phyloP scores from a whole-genome alignment of 2,888 invertebrate species.

The Diadromus collaris region DNA sequence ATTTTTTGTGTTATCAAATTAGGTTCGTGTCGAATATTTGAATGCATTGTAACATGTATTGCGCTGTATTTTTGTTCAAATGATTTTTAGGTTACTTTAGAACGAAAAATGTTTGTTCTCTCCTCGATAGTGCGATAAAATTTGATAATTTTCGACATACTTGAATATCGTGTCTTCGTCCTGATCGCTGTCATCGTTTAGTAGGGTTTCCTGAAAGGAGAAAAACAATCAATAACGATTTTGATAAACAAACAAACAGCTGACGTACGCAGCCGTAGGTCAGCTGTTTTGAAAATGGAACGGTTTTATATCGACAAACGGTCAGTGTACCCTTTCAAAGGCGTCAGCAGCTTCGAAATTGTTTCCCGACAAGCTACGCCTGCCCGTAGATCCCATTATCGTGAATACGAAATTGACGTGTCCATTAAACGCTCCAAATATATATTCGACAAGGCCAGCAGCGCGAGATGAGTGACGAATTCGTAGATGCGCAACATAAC shows the following conservation, averaged over 20 bases:
- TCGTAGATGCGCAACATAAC: neutral
- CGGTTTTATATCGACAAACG: neutral
- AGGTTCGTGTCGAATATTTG: too few species aligned
- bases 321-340: slow-evolving; percentile 72
- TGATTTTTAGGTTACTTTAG: neutral
- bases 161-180: slow-evolving; percentile 77
- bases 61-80: too few species aligned
- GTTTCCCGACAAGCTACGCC: slow-evolving; percentile 69
- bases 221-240: slow-evolving; percentile 14
- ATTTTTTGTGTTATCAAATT: too few species aligned
- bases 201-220: slow-evolving; percentile 71
- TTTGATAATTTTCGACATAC: slow-evolving; percentile 65
- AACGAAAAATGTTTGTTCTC: neutral
- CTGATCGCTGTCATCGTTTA: slow-evolving; percentile 77
- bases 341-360: slow-evolving; percentile 71
- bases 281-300: slow-evolving; percentile 1
- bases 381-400: slow-evolving; percentile 69
- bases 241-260: neutral
- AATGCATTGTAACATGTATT: too few species aligned
- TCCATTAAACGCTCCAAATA: neutral
- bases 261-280: neutral
- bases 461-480: neutral
- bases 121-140: neutral
- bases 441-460: neutral
- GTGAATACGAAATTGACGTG: slow-evolving; percentile 16